phyloP scores from a whole-genome alignment of 2,888 invertebrate genomes.

The Limnephilus lunatus region DNA sequence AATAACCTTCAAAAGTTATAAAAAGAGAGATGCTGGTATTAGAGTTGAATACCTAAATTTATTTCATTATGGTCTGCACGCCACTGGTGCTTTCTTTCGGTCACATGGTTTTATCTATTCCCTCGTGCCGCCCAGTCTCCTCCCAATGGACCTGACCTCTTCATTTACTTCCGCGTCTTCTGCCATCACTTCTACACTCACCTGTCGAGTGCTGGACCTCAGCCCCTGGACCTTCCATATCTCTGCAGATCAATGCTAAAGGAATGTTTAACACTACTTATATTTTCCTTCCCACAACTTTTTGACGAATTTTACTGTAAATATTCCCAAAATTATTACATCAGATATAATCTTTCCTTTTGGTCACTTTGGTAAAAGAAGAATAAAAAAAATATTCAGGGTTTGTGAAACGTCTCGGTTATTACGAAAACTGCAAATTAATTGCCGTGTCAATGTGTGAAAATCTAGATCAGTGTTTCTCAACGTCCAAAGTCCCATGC shows the following conservation, averaged over 20 bases:
- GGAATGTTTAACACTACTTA: neutral
- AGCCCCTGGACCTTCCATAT: neutral
- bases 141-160: neutral
- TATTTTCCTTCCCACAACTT: neutral
- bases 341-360: neutral
- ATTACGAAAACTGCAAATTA: neutral
- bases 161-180: slow-evolving; percentile 18
- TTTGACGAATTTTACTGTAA: neutral
- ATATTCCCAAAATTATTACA: neutral
- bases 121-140: neutral
- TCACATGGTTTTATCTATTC: slow-evolving; percentile 10
- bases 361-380: neutral
- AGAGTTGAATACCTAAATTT: too few relatives aligned
- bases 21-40: too few relatives aligned
- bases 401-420: neutral
- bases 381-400: neutral
- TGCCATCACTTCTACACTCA: slow-evolving; percentile 2
- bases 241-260: neutral
- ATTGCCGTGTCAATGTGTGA: neutral
- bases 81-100: neutral
- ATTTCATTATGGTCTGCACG: neutral
- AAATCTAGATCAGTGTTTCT: too few relatives aligned
- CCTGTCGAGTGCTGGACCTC: neutral
- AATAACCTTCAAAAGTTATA: too few relatives aligned
- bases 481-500: too few relatives aligned